Evolutionary conservation across 2,113 vertebrate genomes (phyloP).

Genomic region (Calypte anna): DNA sequence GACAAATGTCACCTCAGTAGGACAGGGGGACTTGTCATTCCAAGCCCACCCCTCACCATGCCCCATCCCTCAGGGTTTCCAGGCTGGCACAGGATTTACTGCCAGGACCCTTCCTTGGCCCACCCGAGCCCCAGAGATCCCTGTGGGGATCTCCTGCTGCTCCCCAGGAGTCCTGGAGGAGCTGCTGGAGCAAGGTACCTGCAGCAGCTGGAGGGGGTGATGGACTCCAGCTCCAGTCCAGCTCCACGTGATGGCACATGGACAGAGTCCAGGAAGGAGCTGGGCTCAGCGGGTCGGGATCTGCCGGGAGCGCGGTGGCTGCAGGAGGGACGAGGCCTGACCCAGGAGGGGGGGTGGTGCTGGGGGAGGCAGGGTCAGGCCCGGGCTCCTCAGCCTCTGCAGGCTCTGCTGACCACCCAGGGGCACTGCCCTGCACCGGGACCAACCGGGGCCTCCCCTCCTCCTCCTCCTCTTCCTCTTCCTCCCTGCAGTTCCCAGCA

Average conservation of each 20-base stretch:
- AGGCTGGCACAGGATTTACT: neutral
- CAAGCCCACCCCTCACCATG: fast-evolving
- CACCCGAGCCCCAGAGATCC: fast-evolving
- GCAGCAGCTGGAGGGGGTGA: neutral
- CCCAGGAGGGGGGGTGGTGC: fast-evolving
- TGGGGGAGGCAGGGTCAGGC: fast-evolving
- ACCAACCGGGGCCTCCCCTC: no score
- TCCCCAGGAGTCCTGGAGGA: no score
- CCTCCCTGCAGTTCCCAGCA: no score
- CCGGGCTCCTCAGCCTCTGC: no score
- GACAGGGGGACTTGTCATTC: fast-evolving
- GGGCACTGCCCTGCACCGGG: no score
- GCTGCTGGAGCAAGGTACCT: neutral
- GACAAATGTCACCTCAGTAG: neutral
- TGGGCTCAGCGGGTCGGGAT: fast-evolving
- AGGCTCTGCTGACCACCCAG: no score
- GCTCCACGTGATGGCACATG: fast-evolving
- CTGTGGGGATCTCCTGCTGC: neutral
- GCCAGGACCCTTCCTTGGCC: neutral
- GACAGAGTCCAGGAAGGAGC: neutral
- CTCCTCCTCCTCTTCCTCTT: no score
- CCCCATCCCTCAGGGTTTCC: fast-evolving
- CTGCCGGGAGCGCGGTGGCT: fast-evolving
- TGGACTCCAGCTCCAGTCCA: fast-evolving
- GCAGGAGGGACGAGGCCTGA: fast-evolving